Base-by-base conservation (phyloP, 2,113 vertebrate species). In the Collichthys lucidus region DNA sequence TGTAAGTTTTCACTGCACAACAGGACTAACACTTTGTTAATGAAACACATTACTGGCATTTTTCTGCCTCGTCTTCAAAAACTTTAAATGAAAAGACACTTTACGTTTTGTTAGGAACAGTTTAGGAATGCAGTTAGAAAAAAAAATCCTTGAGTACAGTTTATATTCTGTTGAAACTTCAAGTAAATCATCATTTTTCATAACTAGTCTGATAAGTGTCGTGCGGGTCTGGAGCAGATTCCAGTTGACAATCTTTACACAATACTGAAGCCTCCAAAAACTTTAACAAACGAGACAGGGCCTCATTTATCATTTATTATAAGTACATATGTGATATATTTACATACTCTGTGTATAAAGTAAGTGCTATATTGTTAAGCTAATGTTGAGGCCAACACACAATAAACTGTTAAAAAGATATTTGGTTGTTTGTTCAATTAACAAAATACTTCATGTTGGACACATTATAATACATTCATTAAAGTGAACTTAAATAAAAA, bases 71-170 rank as follows among this genome's bases (percentile, higher is more conserved):
- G 14, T 84, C 49, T 42, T 29, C 2, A 67, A 14, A 17, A 40
- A 57, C 19, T 31, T n/a, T 29, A 77, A 66, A 24, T 61, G 40
- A 67, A 76, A 69, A 77, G 20, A 4, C 19, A n/a, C 24, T 14
- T 40, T 7, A 26, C 3, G 3, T n/a, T 64, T 40, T 60, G 52
- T 40, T 29, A 16, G 22, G 63, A 29, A 67, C 40, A 24, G 5
- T 15, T 76, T 40, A 74, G 78, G 71, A 86, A 88, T 79, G 88
- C 63, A 22, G 52, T 84, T 26, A 62, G n/a, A 56, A 35, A 70
- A 46, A 53, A 49, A 29, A 2, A 52, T 57, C 77, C 71, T 75
- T 59, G 50, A 46, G 40, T 56, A 5, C 12, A 8, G 42, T 16
- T 59, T 24, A 6, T 64, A 11, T 49, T 72, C 15, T 40, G 9